phyloP scores from a whole-genome alignment of 1,140 invertebrate genomes.

The Agraylea sexmaculata region DNA sequence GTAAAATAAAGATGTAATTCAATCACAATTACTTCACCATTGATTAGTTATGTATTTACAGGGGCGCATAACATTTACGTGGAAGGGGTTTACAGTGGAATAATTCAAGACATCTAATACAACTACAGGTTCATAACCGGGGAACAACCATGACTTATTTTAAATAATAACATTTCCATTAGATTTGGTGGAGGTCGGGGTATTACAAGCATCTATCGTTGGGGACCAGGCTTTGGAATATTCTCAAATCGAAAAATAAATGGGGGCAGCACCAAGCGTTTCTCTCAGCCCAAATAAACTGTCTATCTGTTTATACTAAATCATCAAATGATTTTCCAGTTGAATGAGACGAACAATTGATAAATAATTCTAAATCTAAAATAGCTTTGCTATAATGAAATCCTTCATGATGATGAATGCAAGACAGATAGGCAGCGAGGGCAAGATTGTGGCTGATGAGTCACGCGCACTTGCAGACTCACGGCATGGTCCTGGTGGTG shows the following conservation, averaged over 20 bases:
- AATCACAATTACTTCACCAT: too few relatives aligned
- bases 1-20: too few relatives aligned
- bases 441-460: neutral
- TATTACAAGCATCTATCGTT: too few relatives aligned
- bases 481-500: slow-evolving; percentile 15
- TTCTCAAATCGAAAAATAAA: too few relatives aligned
- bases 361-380: neutral
- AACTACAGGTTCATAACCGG: too few relatives aligned
- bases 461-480: slow-evolving; percentile 11
- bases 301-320: slow-evolving; percentile 14
- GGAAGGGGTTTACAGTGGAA: neutral
- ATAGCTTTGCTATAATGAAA: neutral
- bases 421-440: slow-evolving; percentile 6
- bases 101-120: too few relatives aligned
- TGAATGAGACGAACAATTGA: neutral
- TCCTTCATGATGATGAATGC: neutral
- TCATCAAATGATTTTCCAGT: neutral
- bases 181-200: neutral
- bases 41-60: slow-evolving; percentile 1
- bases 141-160: too few relatives aligned
- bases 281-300: slow-evolving; percentile 10
- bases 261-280: slow-evolving; percentile 42
- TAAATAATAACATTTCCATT: slow-evolving; percentile 1
- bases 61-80: neutral
- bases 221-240: too few relatives aligned